A percentile compares a stretch with the other conserved stretches of the same genome.
Evolutionary conservation across 2,113 vertebrate species (phyloP).

Genomic region (Gila orcuttii): DNA sequence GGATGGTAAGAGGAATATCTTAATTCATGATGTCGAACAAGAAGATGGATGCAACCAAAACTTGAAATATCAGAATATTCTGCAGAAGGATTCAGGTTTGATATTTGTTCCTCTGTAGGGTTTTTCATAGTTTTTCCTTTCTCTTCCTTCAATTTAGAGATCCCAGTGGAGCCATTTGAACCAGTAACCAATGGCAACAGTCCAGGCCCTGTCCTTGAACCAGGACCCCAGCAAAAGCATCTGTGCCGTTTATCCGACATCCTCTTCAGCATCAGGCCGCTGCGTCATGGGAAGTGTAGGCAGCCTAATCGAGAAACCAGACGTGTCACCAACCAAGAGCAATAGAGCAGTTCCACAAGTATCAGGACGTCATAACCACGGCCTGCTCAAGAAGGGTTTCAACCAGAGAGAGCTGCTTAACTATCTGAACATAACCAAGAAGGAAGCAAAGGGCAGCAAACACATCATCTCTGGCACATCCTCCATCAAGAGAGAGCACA

Average conservation of each 20-base stretch:
- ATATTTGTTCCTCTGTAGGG: slow-evolving; percentile 11
- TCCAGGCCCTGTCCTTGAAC: slow-evolving; percentile 85
- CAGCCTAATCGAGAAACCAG: slow-evolving; percentile 93
- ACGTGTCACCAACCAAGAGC: slow-evolving; percentile 79
- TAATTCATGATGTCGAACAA: not conserved
- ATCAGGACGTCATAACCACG: slow-evolving; percentile 83
- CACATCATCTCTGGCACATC: slow-evolving; percentile 69
- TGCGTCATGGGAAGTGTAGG: slow-evolving; percentile 95
- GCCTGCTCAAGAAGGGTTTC: slow-evolving; percentile 87
- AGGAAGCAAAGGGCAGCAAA: slow-evolving; percentile 80
- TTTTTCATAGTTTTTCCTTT: slow-evolving; percentile 22
- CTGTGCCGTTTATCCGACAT: slow-evolving; percentile 70
- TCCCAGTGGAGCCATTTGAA: slow-evolving; percentile 67
- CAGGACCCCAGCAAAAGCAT: slow-evolving; percentile 79
- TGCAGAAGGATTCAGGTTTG: slow-evolving; percentile 3
- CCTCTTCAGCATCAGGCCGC: slow-evolving; percentile 64
- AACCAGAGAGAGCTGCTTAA: slow-evolving; percentile 90
- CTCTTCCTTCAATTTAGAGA: slow-evolving; percentile 70
- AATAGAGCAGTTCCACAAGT: slow-evolving; percentile 78
- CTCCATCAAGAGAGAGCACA: slow-evolving; percentile 79
- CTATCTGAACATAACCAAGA: slow-evolving; percentile 92
- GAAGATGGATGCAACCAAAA: not conserved
- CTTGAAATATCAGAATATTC: not conserved
- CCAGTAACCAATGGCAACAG: slow-evolving; percentile 93
- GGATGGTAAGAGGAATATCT: not conserved